These are phyloP conservation scores for Sthenelais limicola DNA, from an alignment of 2,888 invertebrate genomes.

Conservation along the genomic window DNA sequence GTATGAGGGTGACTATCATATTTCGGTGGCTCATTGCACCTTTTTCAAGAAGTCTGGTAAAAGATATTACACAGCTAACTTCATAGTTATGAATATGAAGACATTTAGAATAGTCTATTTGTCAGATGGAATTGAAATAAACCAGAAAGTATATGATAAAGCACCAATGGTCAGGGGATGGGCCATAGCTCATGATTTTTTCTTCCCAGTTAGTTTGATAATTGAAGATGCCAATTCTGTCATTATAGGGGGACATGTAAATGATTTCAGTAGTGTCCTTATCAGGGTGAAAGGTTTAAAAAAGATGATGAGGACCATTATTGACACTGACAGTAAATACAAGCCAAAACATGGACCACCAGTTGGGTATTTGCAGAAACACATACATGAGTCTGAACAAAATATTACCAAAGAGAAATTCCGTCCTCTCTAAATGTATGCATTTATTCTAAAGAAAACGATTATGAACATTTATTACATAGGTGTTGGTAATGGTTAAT, in stretches of 20 bases:
- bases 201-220: slow-evolving; percentile 57
- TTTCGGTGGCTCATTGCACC: slow-evolving; percentile 55
- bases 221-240: slow-evolving; percentile 52
- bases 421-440: too few species aligned
- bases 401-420: slow-evolving; percentile 39
- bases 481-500: too few species aligned
- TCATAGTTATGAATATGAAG: slow-evolving; percentile 52
- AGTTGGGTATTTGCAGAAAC: slow-evolving; percentile 51
- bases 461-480: too few species aligned
- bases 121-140: slow-evolving; percentile 53
- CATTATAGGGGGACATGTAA: slow-evolving; percentile 55
- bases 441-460: too few species aligned
- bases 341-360: slow-evolving; percentile 50
- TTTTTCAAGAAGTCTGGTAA: slow-evolving; percentile 52
- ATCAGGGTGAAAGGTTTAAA: slow-evolving; percentile 51
- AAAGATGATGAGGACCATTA: slow-evolving; percentile 47
- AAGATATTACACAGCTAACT: slow-evolving; percentile 55
- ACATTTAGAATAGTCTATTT: slow-evolving; percentile 55
- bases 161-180: slow-evolving; percentile 54
- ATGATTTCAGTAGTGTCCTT: slow-evolving; percentile 55
- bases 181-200: slow-evolving; percentile 56
- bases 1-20: slow-evolving; percentile 54
- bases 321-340: slow-evolving; percentile 46
- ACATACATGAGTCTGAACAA: slow-evolving; percentile 53
- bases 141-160: slow-evolving; percentile 49